phyloP scores from a whole-genome alignment of 2,888 invertebrate species.

The Epinotia bilunana region DNA sequence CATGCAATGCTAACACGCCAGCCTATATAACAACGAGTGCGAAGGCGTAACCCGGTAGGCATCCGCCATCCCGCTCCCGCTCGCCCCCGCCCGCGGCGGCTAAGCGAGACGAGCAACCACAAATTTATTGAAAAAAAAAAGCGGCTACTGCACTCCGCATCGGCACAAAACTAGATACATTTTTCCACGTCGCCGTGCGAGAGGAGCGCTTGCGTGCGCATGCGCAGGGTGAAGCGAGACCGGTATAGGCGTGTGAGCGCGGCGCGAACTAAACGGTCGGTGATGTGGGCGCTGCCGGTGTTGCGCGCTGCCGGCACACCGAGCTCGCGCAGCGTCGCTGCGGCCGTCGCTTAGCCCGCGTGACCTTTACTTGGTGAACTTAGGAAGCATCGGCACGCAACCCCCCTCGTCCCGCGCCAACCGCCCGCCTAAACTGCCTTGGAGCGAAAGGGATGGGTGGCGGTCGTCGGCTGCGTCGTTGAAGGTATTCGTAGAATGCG shows the following conservation, averaged over 20 bases:
- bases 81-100: slow-evolving; percentile 79
- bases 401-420: slow-evolving; percentile 75
- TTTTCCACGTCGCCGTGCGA: slow-evolving; percentile 77
- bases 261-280: slow-evolving; percentile 76
- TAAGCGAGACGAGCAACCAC: slow-evolving; percentile 82
- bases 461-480: slow-evolving; percentile 75
- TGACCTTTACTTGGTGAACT: slow-evolving; percentile 84
- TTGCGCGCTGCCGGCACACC: slow-evolving; percentile 72
- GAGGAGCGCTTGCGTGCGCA: slow-evolving; percentile 58
- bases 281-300: slow-evolving; percentile 84
- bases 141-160: slow-evolving; percentile 83
- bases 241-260: slow-evolving; percentile 59
- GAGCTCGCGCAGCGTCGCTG: slow-evolving; percentile 77
- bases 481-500: slow-evolving; percentile 84
- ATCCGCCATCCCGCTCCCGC: slow-evolving; percentile 76
- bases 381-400: slow-evolving; percentile 83
- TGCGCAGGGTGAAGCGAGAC: slow-evolving; percentile 64
- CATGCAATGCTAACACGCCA: slow-evolving; percentile 80
- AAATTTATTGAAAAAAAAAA: slow-evolving; percentile 84
- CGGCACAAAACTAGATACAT: slow-evolving; percentile 84
- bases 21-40: slow-evolving; percentile 82
- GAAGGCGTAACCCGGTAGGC: slow-evolving; percentile 84
- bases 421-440: slow-evolving; percentile 67
- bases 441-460: slow-evolving; percentile 79
- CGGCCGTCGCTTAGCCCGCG: slow-evolving; percentile 79